Evolutionary conservation across 2,888 invertebrate species (phyloP).

Genomic region (Heliconius sara): DNA sequence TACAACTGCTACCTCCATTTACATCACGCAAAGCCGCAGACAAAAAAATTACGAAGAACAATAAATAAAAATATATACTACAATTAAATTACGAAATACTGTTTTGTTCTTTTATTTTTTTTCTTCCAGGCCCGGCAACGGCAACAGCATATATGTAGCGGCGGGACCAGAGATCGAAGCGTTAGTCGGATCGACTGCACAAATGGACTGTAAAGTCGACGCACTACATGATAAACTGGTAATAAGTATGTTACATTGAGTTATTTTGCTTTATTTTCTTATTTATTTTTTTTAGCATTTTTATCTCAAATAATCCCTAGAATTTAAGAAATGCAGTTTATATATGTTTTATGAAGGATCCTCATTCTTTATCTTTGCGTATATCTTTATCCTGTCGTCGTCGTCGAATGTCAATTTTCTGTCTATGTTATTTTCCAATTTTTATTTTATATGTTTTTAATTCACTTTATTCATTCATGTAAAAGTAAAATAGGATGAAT

Average conservation of each 20-base stretch:
- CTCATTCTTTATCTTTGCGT: too few species aligned
- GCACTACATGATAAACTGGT: constrained; percentile 81
- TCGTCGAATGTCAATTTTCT: too few species aligned
- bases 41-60: not conserved
- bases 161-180: constrained; percentile 77
- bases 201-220: constrained; percentile 79
- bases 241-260: constrained; percentile 61
- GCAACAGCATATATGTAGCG: constrained; percentile 76
- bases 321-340: too few species aligned
- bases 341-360: too few species aligned
- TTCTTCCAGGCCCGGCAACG: constrained; percentile 61
- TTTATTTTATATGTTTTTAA: too few species aligned
- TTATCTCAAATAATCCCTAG: not conserved
- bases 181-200: constrained; percentile 75
- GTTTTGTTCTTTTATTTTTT: not conserved
- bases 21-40: too few species aligned
- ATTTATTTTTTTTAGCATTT: not conserved
- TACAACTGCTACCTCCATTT: too few species aligned
- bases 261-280: constrained; percentile 18
- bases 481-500: too few species aligned
- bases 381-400: too few species aligned
- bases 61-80: not conserved
- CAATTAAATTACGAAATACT: not conserved
- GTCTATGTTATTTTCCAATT: too few species aligned
- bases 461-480: too few species aligned